Percentiles rank a stretch among this genome's conserved stretches.
These are phyloP conservation scores for Anorthoa munda DNA, from an alignment of 2,888 invertebrate species.

Conservation along the genomic window DNA sequence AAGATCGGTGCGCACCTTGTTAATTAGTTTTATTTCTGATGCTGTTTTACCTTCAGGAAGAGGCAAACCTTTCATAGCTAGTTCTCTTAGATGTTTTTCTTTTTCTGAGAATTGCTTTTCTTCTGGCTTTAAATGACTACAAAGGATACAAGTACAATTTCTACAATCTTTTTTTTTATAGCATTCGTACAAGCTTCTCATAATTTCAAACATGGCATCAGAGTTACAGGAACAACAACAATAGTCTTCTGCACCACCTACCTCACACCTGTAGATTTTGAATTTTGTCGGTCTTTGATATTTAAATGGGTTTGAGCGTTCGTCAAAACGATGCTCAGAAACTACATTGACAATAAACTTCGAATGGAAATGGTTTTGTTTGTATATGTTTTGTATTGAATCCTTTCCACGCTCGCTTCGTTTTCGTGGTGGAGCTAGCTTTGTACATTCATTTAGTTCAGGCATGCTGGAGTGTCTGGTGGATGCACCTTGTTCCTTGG, in stretches of 20 bases:
- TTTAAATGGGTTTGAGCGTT: slow-evolving; percentile 15
- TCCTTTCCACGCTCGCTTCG: slow-evolving; percentile 6
- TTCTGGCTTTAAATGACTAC: slow-evolving; percentile 72
- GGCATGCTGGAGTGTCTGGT: slow-evolving; percentile 44
- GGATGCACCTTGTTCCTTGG: background rate
- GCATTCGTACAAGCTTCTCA: slow-evolving; percentile 84
- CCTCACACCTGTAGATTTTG: slow-evolving; percentile 50
- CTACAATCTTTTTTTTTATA: slow-evolving; percentile 84
- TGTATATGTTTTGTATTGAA: background rate
- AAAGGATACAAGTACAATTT: slow-evolving; percentile 81
- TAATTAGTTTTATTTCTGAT: slow-evolving; percentile 65
- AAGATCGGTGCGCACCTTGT: slow-evolving; percentile 59
- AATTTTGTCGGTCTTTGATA: slow-evolving; percentile 30
- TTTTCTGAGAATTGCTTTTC: slow-evolving; percentile 11
- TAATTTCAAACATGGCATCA: slow-evolving; percentile 85
- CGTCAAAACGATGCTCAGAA: slow-evolving; percentile 36
- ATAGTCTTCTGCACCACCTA: slow-evolving; percentile 22
- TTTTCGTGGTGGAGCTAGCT: background rate
- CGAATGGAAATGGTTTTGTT: slow-evolving; percentile 26
- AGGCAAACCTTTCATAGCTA: slow-evolving; percentile 62
- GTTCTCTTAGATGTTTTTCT: slow-evolving; percentile 24
- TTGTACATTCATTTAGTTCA: slow-evolving; percentile 26
- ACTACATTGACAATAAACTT: slow-evolving; percentile 32
- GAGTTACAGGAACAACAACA: slow-evolving; percentile 75
- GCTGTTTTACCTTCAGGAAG: slow-evolving; percentile 65